Conservation (phyloP, 2,888 invertebrate genomes). For the Trachelus troglodyta region DNA sequence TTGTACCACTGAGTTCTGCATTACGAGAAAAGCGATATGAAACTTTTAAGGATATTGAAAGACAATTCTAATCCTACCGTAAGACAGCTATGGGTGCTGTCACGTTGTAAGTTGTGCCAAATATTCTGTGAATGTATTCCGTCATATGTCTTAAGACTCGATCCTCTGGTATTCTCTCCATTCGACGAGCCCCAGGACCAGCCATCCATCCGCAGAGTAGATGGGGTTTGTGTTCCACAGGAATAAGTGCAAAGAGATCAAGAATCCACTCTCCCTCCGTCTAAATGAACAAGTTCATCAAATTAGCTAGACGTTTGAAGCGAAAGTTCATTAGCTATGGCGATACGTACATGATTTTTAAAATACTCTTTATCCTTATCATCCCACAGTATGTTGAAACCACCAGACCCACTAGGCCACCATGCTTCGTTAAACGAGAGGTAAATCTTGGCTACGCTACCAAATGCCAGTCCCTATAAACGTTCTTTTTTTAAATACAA, state of each 20-base stretch:
- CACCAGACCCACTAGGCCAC: conserved; percentile 72
- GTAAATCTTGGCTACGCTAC: conserved; percentile 76
- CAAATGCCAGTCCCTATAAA: conserved; percentile 71
- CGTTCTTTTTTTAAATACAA: background rate
- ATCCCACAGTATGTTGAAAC: conserved; percentile 72
- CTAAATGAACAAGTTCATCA: conserved; percentile 19
- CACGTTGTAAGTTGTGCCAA: conserved; percentile 67
- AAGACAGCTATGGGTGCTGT: conserved; percentile 66
- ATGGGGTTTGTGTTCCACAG: conserved; percentile 72
- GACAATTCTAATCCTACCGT: too few relatives aligned
- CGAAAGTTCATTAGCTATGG: background rate
- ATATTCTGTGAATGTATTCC: conserved; percentile 68
- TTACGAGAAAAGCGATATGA: conserved; percentile 23
- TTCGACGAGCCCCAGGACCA: conserved; percentile 71
- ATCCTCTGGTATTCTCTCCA: conserved; percentile 72
- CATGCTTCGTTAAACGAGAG: conserved; percentile 74
- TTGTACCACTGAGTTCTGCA: conserved; percentile 78
- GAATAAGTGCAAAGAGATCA: conserved; percentile 73
- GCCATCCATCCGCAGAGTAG: conserved; percentile 76
- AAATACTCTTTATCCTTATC: conserved; percentile 63
- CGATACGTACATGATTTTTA: conserved; percentile 36
- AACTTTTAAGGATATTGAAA: too few relatives aligned
- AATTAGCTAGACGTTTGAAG: background rate
- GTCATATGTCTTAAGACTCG: conserved; percentile 67
- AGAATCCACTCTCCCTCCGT: conserved; percentile 71